Conservation (phyloP, 2,113 vertebrate species). For the Hippopotamus amphibius region DNA sequence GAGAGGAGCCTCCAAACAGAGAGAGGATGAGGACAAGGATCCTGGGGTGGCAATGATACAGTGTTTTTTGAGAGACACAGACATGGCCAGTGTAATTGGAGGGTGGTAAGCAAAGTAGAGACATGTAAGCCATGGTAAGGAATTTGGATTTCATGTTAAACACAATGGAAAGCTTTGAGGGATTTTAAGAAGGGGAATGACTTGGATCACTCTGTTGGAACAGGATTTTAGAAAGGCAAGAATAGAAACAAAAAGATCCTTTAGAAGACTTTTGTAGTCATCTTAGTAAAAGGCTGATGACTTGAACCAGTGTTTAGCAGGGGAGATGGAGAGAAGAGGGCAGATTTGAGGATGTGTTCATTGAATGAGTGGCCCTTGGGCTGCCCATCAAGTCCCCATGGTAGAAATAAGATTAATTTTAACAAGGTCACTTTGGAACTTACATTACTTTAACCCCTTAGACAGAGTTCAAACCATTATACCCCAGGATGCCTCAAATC, state of each 20-base stretch:
- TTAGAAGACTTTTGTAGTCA: not conserved
- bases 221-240: not conserved
- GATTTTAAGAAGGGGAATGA: not conserved
- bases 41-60: not conserved
- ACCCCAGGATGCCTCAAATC: not conserved
- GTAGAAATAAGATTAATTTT: not conserved
- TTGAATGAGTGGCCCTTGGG: not conserved
- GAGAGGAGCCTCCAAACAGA: not conserved
- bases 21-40: not conserved
- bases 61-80: not conserved
- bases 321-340: not conserved
- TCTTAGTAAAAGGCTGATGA: not conserved
- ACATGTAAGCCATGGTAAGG: not conserved
- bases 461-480: not conserved
- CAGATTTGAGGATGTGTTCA: not conserved
- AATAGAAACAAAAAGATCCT: not conserved
- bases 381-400: no score
- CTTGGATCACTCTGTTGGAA: not conserved
- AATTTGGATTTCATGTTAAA: not conserved
- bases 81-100: not conserved
- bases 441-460: not conserved
- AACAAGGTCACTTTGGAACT: not conserved
- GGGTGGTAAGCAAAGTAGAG: not conserved
- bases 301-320: not conserved
- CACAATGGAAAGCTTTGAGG: not conserved